Conservation (phyloP, 2,888 invertebrate genomes). For the Emmelina monodactyla region DNA sequence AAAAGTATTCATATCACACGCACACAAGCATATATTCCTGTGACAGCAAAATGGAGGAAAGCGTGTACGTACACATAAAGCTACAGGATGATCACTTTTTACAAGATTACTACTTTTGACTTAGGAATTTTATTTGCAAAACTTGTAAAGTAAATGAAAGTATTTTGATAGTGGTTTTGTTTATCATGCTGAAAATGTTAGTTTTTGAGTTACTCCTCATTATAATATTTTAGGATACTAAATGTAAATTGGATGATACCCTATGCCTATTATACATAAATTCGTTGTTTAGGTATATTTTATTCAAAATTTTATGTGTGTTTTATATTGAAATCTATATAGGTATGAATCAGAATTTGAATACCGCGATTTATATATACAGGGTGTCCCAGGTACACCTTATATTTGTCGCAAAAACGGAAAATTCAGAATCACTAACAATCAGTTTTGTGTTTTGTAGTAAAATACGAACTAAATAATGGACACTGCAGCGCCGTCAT, state of each 20-base stretch:
- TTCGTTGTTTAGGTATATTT: neutral
- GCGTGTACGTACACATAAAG: constrained; percentile 3
- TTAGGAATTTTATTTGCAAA: neutral
- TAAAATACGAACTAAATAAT: constrained; percentile 5
- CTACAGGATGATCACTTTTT: constrained; percentile 4
- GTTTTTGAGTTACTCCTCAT: constrained; percentile 3
- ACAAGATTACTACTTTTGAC: constrained; percentile 1
- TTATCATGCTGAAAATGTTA: constrained; percentile 4
- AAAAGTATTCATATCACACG: neutral
- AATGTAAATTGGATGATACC: constrained; percentile 4
- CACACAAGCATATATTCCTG: constrained; percentile 2
- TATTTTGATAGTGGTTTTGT: constrained; percentile 1
- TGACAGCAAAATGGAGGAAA: constrained; percentile 4
- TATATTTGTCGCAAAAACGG: constrained; percentile 1
- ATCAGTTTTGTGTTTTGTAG: constrained; percentile 4
- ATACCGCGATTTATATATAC: neutral
- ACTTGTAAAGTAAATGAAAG: constrained; percentile 1
- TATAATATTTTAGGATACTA: constrained; percentile 2
- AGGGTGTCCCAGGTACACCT: neutral
- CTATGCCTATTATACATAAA: constrained; percentile 3
- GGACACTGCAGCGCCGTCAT: constrained; percentile 4
- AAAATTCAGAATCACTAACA: constrained; percentile 2
- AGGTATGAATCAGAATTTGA: neutral
- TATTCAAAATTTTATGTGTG: neutral
- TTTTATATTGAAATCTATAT: constrained; percentile 1